Conservation (phyloP, 2,113 vertebrate species). For the Cebidichthys violaceus region DNA sequence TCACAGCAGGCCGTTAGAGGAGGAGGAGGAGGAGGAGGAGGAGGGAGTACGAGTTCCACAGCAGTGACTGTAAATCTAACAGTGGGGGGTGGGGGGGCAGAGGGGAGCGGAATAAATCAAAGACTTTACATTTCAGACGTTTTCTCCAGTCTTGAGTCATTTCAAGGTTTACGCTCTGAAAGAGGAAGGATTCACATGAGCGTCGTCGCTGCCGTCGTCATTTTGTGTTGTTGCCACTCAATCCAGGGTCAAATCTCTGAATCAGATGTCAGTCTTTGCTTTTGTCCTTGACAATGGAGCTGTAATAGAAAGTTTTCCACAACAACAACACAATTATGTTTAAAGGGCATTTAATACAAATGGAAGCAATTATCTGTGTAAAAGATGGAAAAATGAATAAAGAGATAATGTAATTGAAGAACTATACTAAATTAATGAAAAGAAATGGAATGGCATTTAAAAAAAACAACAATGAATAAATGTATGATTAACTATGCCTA, state of each 20-base stretch:
- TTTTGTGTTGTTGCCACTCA: not conserved
- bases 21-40: conserved; percentile 10
- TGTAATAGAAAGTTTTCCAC: not conserved
- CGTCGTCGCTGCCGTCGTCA: too few relatives aligned
- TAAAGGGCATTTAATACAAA: not conserved
- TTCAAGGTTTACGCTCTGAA: not conserved
- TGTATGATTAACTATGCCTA: too few relatives aligned
- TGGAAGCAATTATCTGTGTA: not conserved
- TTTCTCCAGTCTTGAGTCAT: not conserved
- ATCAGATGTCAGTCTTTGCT: not conserved
- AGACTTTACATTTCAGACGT: conserved; percentile 13
- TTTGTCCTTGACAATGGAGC: not conserved
- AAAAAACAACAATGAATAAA: not conserved
- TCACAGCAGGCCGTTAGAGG: conserved; percentile 57
- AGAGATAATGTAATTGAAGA: not conserved
- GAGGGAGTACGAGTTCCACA: conserved; percentile 10
- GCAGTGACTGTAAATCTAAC: conserved; percentile 62
- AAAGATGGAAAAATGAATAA: not conserved
- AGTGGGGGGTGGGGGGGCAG: conserved; percentile 18
- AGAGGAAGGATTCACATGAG: not conserved
- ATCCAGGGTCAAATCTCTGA: not conserved
- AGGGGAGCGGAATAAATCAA: conserved; percentile 27
- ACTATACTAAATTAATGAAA: not conserved
- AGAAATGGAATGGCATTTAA: not conserved
- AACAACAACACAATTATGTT: not conserved